phyloP scores from a whole-genome alignment of 2,888 invertebrate species.

The Cosmia trapezina region DNA sequence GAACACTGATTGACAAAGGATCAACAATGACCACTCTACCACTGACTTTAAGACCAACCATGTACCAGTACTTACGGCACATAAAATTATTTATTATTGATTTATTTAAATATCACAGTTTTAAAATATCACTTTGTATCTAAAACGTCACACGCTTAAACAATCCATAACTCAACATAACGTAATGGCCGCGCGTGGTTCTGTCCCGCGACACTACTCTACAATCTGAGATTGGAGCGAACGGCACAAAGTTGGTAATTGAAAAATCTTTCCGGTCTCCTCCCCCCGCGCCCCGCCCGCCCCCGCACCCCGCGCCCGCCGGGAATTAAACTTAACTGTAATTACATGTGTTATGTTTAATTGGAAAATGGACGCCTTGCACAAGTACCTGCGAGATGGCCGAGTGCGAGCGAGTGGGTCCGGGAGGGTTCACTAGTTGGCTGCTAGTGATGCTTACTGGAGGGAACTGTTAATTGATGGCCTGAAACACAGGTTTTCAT shows the following conservation, averaged over 20 bases:
- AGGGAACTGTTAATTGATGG: too few relatives aligned
- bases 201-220: constrained; percentile 71
- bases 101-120: neutral
- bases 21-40: too few relatives aligned
- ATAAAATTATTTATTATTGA: too few relatives aligned
- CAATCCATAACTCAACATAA: neutral
- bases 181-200: neutral
- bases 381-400: constrained; percentile 16
- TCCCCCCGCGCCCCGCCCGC: constrained; percentile 50
- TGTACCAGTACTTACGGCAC: too few relatives aligned
- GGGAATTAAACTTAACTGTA: constrained; percentile 73
- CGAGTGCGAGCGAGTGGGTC: neutral
- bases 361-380: constrained; percentile 51
- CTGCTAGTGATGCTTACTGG: neutral
- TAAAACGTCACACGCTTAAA: neutral
- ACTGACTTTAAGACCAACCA: too few relatives aligned
- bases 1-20: neutral
- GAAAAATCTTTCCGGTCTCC: constrained; percentile 86
- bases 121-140: neutral
- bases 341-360: constrained; percentile 72
- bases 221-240: constrained; percentile 83
- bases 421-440: neutral
- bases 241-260: constrained; percentile 88
- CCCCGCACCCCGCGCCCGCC: constrained; percentile 46
- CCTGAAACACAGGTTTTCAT: too few relatives aligned